Evolutionary conservation across 53 echinoderm and acorn worm genomes (phyloP), one percentile per base, ranked within the genome.

Genomic region (Holothuria scabra): DNA sequence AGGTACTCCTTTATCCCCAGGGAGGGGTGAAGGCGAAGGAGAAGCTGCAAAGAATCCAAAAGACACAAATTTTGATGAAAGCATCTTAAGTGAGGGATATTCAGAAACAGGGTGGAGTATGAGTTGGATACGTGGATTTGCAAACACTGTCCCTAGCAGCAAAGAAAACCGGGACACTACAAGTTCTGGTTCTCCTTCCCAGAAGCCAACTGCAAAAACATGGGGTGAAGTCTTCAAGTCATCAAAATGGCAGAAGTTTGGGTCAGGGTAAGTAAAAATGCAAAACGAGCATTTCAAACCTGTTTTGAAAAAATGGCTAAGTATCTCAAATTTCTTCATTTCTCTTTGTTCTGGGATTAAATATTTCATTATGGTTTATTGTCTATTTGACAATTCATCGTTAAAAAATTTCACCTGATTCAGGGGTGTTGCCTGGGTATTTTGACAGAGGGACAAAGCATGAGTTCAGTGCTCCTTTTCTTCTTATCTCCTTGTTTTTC

Each of bases 71-170:
- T 48, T 72, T 14, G 72, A 72, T 5, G 24, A 72, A 33, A 72
- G 72, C 23, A 28, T 46, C 21, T 14, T 25, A 20, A 72, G 72
- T 48, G 26, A 72, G 12, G 46, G 48, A 46, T 72, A 46, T 13
- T 72, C 72, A 25, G 72, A 72, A 46, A 72, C 72, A n/a, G 55
- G 79, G 33, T 79, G 79, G 79, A 79, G 57, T 28, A 46, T 79
- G 20, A 79, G 59, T 33, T 79, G 79, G 79, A 79, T 79, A 33
- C 79, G 55, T 26, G 79, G 59, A 30, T 79, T 79, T 57, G 79
- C 79, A 14, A 59, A 32, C 33, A 79, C 79, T 25, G 79, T 79
- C 32, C 24, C 79, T 5, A 79, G 79, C 55, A 58, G 57, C 16
- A 30, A 35, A 16, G 79, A 35, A 8, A 33, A 12, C 6, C 30